These are phyloP conservation scores for Polymixis flavicincta DNA, from an alignment of 2,888 invertebrate genomes.

Conservation along the genomic window DNA sequence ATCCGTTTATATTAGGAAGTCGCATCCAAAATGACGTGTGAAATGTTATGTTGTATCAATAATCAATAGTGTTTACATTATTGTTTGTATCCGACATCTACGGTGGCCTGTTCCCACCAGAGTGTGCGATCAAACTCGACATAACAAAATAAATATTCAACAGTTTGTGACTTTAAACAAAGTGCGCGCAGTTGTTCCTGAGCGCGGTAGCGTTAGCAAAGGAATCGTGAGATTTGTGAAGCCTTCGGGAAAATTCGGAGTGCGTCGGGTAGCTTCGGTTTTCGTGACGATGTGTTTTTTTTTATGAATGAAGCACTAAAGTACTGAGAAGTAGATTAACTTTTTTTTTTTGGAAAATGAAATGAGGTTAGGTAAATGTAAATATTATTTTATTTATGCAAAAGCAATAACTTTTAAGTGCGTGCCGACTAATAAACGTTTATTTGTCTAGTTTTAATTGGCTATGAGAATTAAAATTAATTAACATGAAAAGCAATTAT, in stretches of 20 bases:
- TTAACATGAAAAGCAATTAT: conserved; percentile 64
- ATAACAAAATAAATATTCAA: conserved; percentile 90
- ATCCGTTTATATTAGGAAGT: conserved; percentile 60
- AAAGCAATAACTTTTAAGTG: background rate
- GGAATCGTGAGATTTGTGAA: conserved; percentile 16
- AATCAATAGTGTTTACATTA: conserved; percentile 73
- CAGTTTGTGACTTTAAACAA: conserved; percentile 87
- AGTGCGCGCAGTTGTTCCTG: conserved; percentile 81
- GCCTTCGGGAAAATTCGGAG: conserved; percentile 1
- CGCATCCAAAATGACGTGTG: conserved; percentile 53
- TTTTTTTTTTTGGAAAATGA: background rate
- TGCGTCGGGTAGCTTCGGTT: background rate
- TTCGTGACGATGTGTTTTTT: no score
- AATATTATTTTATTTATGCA: background rate
- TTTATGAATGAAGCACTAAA: background rate
- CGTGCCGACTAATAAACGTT: background rate
- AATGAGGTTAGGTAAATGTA: background rate
- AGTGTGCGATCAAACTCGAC: conserved; percentile 85
- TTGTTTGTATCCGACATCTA: conserved; percentile 74
- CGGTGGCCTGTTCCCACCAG: conserved; percentile 82
- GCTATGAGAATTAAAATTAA: conserved; percentile 58
- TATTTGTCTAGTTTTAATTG: conserved; percentile 54
- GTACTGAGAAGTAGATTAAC: background rate
- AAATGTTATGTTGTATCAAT: conserved; percentile 67
- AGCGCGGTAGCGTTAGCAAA: conserved; percentile 70